Evolutionary conservation across 1,140 invertebrate genomes (phyloP).

Genomic region (Venturia canescens): DNA sequence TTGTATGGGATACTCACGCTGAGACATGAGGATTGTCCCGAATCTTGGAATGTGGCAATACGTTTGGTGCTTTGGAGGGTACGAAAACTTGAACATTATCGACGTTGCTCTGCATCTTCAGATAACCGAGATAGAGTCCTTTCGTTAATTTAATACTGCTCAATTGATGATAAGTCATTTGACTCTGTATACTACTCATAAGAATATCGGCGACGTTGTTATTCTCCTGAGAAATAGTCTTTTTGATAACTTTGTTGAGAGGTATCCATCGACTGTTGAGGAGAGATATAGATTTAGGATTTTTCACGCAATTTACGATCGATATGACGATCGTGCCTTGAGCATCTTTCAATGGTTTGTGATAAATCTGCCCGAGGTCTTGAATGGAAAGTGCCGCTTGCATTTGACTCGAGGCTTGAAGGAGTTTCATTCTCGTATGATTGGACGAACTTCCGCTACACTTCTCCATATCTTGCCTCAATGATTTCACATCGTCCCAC

Average conservation of each 20-base stretch:
- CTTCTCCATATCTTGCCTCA: constrained; percentile 95
- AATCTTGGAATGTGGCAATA: constrained; percentile 94
- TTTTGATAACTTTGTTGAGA: constrained; percentile 84
- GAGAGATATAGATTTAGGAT: constrained; percentile 89
- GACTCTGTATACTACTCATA: constrained; percentile 91
- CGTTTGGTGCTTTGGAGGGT: constrained; percentile 92
- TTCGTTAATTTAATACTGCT: constrained; percentile 87
- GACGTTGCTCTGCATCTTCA: constrained; percentile 96
- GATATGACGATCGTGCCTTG: constrained; percentile 94
- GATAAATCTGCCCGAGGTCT: constrained; percentile 95
- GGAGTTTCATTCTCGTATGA: constrained; percentile 93
- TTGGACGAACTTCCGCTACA: constrained; percentile 90
- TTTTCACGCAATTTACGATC: constrained; percentile 89
- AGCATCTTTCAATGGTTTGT: constrained; percentile 90
- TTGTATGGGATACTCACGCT: constrained; percentile 82
- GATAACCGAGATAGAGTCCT: constrained; percentile 95
- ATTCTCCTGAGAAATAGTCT: constrained; percentile 81
- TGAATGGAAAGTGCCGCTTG: constrained; percentile 93
- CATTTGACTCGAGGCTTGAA: constrained; percentile 95
- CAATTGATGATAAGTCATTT: constrained; percentile 94
- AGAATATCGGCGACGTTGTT: constrained; percentile 88
- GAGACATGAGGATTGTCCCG: constrained; percentile 97
- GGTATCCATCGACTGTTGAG: constrained; percentile 94
- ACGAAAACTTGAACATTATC: constrained; percentile 96
- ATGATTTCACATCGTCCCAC: constrained; percentile 95